Evolutionary conservation across 2,888 invertebrate genomes (phyloP).

Genomic region (Anorthoa munda): DNA sequence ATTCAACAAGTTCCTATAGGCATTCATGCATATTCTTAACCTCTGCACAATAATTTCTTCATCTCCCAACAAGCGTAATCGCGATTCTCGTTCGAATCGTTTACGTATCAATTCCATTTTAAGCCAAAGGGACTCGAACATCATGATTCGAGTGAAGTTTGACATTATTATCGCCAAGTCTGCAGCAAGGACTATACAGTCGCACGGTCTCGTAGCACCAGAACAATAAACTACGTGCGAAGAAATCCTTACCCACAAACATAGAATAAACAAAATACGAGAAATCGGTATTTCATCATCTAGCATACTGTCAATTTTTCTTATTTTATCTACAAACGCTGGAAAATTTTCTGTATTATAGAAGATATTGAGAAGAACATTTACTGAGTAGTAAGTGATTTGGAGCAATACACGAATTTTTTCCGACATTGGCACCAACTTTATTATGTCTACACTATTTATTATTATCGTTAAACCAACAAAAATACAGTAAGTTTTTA

Average conservation of each 20-base stretch:
- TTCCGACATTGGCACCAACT: too few species aligned
- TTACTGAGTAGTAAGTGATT: not conserved
- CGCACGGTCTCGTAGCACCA: not conserved
- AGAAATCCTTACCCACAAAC: not conserved
- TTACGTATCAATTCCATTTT: not conserved
- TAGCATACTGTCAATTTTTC: not conserved
- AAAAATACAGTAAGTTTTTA: constrained; percentile 3
- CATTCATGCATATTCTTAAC: not conserved
- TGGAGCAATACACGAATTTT: not conserved
- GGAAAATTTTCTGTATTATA: not conserved
- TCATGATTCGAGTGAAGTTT: constrained; percentile 13
- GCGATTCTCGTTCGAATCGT: not conserved
- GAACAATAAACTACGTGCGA: not conserved
- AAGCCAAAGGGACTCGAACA: constrained; percentile 5
- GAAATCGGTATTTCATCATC: not conserved
- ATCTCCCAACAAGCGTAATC: not conserved
- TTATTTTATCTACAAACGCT: not conserved
- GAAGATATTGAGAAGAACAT: not conserved
- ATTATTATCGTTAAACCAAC: too few species aligned
- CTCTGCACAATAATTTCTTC: not conserved
- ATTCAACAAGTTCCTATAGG: not conserved
- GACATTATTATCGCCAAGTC: not conserved
- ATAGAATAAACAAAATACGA: not conserved
- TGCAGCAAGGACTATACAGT: not conserved
- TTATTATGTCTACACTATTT: not conserved